These are phyloP conservation scores for Serinus canaria DNA, from an alignment of 2,113 vertebrate genomes.

Conservation along the genomic window DNA sequence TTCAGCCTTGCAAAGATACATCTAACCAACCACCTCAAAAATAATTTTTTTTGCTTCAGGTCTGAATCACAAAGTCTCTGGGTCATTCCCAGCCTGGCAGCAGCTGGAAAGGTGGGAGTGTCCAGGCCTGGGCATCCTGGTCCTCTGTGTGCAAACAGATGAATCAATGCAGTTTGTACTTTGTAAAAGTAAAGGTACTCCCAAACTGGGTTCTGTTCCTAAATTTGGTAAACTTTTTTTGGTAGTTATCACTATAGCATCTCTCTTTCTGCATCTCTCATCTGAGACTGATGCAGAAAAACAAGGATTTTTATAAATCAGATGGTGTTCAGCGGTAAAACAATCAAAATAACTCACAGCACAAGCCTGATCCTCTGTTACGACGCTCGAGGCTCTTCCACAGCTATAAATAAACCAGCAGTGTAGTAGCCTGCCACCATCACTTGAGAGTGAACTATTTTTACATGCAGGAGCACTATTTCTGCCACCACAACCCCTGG, in stretches of 20 bases:
- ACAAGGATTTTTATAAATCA: not conserved
- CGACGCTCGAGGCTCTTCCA: not conserved
- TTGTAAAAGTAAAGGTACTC: not conserved
- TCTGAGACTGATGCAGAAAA: not conserved
- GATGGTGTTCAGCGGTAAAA: not conserved
- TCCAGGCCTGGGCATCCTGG: accelerated
- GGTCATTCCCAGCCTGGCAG: not conserved
- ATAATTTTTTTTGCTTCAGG: not conserved
- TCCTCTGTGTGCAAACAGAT: not conserved
- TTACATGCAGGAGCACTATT: not conserved
- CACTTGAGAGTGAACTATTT: not conserved
- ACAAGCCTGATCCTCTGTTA: not conserved
- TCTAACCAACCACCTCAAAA: not conserved
- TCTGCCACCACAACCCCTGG: not conserved
- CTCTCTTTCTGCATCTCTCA: too few species aligned
- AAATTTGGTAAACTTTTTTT: not conserved
- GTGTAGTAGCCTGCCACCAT: not conserved
- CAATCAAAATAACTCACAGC: not conserved
- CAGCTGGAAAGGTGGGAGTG: not conserved
- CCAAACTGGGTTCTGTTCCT: not conserved
- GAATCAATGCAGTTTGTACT: not conserved
- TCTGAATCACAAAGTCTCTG: not conserved
- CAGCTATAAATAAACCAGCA: not conserved
- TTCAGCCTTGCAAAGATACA: not conserved
- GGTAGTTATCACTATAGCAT: not conserved